phyloP scores from a whole-genome alignment of 64 coral and sea anemone genomes.

The Actinia equina region DNA sequence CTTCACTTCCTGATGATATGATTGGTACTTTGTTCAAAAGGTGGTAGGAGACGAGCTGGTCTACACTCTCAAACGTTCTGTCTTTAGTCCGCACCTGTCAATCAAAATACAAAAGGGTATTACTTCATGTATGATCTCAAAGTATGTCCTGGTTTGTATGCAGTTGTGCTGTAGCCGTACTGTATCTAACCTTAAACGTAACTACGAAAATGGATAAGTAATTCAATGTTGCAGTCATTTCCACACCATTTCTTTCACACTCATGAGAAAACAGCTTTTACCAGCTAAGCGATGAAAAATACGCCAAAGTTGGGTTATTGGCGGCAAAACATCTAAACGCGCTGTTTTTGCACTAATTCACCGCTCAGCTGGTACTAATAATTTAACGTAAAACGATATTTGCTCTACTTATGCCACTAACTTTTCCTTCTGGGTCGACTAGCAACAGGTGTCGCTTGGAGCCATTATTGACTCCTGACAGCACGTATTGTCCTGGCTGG shows the following conservation, averaged over 20 bases:
- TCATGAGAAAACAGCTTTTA: too few species aligned
- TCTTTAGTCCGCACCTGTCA: conserved; percentile 88
- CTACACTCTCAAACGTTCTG: conserved; percentile 84
- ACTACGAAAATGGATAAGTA: too few species aligned
- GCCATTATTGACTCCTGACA: conserved; percentile 77
- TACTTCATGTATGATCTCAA: background rate
- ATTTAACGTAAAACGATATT: too few species aligned
- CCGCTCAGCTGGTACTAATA: too few species aligned
- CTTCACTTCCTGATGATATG: conserved; percentile 89
- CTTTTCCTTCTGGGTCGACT: conserved; percentile 87
- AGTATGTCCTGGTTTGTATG: background rate
- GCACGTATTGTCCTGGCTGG: conserved; percentile 93
- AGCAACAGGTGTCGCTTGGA: conserved; percentile 74
- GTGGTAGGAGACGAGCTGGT: conserved; percentile 77
- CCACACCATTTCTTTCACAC: too few species aligned
- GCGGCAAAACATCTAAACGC: too few species aligned
- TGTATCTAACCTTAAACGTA: too few species aligned
- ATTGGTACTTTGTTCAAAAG: conserved; percentile 72
- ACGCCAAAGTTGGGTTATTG: too few species aligned
- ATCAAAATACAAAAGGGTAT: background rate
- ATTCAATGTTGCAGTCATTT: too few species aligned
- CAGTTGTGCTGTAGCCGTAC: too few species aligned
- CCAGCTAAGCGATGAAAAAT: too few species aligned
- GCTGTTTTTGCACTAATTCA: too few species aligned
- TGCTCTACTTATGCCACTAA: background rate